Evolutionary conservation across 30 jellyfish, hydroid and myxozoan genomes (phyloP).

Genomic region (Chrysaora quinquecirrha): DNA sequence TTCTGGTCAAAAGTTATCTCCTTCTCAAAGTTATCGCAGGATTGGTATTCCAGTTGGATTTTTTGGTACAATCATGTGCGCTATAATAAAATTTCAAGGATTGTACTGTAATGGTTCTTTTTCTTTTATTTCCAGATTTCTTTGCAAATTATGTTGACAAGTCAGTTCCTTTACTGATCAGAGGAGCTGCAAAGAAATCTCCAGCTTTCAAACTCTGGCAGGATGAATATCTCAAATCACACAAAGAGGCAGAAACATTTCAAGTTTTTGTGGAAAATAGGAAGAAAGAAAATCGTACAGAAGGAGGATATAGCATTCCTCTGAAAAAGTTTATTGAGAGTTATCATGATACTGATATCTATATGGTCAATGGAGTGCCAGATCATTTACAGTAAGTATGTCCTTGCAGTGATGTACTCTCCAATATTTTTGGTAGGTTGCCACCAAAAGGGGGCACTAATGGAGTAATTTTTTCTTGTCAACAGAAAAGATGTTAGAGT

Average conservation of each 20-base stretch:
- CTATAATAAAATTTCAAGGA: too few species aligned
- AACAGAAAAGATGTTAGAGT: constrained; percentile 78
- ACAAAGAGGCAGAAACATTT: constrained; percentile 78
- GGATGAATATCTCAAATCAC: constrained; percentile 74
- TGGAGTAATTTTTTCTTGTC: too few species aligned
- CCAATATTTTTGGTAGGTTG: too few species aligned
- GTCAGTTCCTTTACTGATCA: constrained; percentile 78
- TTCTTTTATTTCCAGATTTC: constrained; percentile 50
- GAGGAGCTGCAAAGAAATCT: constrained; percentile 75
- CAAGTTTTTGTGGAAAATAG: constrained; percentile 78
- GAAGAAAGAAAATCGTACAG: constrained; percentile 75
- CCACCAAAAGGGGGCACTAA: too few species aligned
- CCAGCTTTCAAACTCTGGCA: constrained; percentile 89
- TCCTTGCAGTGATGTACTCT: too few species aligned
- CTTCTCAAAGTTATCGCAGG: too few species aligned
- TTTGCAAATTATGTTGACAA: constrained; percentile 76
- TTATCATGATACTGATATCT: constrained; percentile 65
- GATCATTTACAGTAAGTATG: constrained; percentile 83
- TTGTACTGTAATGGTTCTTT: background rate
- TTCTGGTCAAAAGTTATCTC: too few species aligned
- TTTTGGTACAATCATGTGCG: too few species aligned
- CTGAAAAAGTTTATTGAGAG: constrained; percentile 73
- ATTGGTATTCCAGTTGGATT: too few species aligned
- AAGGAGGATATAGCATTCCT: constrained; percentile 67
- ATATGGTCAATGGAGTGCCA: constrained; percentile 93